Base-by-base conservation (phyloP, 2,888 invertebrate genomes). In the Heliconius ethilla region DNA sequence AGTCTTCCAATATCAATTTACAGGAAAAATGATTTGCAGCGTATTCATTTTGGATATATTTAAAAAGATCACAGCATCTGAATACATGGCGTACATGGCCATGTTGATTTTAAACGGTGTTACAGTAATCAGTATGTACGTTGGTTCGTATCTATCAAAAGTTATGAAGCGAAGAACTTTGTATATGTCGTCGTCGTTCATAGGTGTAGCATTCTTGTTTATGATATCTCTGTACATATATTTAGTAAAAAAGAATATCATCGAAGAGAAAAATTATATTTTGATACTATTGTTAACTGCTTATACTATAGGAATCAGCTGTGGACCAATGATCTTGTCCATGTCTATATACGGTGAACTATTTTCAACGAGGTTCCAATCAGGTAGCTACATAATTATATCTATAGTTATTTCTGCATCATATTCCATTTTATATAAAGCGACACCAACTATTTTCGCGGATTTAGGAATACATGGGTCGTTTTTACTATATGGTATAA, bases 101-200 rank as follows among this genome's bases (percentile, higher is more conserved):
- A 91, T 91, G 91, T 83, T 91, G 11, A 86, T 91, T 74, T 83
- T 91, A 72, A 91, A 91, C 70, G 91, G 88, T 22, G 85, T 90
- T 4, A 90, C 90, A n/a, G 88, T 91, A 63, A 45, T 83, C 3
- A 82, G 83, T 0, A 80, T 85, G 67, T 86, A 85, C 40, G 66
- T 82, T 4, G 87, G 86, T 1, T 82, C 85, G 4, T 83, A 81
- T 72, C 76, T 84, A 0, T 82, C 86, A 1, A 83, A 81, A 11
- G 33, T 82, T 25, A 45, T 83, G 10, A 83, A 80, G 25, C 76
- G 83, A n/a, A 83, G 90, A 77, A 88, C 86, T 2, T 82, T 91
- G 55, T 84, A 90, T 63, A 75, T 91, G 27, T 80, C 82, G 0
- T 85, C 89, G 4, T 87, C 89, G 0, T 81, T 84, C 10, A 80